phyloP scores from a whole-genome alignment of 2,797 vertebrate genomes.

The Meda fulgida region DNA sequence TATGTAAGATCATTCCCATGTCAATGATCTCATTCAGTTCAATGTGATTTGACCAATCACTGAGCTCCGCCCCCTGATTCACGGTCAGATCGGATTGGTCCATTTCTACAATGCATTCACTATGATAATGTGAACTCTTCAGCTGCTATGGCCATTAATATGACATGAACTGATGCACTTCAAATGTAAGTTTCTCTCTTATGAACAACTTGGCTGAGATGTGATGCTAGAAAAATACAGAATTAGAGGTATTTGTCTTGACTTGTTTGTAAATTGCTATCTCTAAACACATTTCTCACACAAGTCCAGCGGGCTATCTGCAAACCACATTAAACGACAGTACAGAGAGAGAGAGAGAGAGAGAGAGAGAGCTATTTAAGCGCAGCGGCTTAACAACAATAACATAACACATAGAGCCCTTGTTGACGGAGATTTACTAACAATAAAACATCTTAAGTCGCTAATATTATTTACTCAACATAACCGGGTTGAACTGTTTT shows the following conservation, averaged over 20 bases:
- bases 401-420: background rate
- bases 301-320: background rate
- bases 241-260: background rate
- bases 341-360: background rate
- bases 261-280: conserved; percentile 4
- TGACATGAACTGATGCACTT: background rate
- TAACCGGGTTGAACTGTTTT: background rate
- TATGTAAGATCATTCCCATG: background rate
- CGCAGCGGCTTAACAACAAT: background rate
- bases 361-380: background rate
- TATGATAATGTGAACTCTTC: background rate
- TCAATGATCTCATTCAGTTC: background rate
- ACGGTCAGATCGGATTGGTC: background rate
- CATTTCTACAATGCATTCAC: background rate
- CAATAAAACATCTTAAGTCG: background rate
- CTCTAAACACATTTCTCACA: background rate
- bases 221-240: background rate
- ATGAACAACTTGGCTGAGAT: background rate
- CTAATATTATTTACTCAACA: background rate
- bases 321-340: conserved; percentile 18
- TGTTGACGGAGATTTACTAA: background rate
- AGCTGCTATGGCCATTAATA: background rate
- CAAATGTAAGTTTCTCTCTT: background rate
- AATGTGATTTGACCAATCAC: background rate
- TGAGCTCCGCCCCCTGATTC: background rate